These are phyloP conservation scores for Falco naumanni DNA, from an alignment of 2,797 vertebrate species.

Conservation along the genomic window DNA sequence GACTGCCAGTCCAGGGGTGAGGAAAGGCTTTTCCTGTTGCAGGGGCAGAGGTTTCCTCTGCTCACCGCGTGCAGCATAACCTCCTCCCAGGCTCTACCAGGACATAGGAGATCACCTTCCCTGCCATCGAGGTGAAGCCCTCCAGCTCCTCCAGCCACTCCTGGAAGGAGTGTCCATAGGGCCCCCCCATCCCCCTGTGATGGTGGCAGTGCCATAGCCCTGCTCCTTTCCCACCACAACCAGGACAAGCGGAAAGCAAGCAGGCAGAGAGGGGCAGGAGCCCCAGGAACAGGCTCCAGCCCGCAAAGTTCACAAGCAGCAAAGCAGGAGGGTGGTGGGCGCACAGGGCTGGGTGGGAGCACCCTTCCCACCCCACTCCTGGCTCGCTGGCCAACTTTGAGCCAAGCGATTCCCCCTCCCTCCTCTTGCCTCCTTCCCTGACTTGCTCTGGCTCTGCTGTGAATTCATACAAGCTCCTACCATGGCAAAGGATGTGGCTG, in stretches of 20 bases:
- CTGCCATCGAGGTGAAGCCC: background rate
- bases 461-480: background rate
- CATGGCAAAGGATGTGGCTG: background rate
- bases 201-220: background rate
- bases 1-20: background rate
- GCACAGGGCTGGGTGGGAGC: background rate
- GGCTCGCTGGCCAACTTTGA: rapidly evolving
- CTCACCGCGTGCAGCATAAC: rapidly evolving
- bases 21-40: background rate
- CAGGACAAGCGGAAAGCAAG: background rate
- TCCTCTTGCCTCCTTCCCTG: background rate
- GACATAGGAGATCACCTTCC: background rate
- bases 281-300: background rate
- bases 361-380: background rate
- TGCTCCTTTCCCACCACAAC: background rate
- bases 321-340: background rate
- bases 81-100: background rate
- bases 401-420: background rate
- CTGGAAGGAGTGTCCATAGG: background rate
- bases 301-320: background rate
- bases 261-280: background rate
- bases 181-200: too few species aligned
- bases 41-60: background rate
- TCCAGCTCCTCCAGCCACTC: background rate
- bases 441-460: background rate